A percentile compares a stretch with the other conserved stretches of the same genome.
These are phyloP conservation scores for Sphaerophoria rueppellii DNA, from an alignment of 2,888 invertebrate genomes.

Conservation along the genomic window DNA sequence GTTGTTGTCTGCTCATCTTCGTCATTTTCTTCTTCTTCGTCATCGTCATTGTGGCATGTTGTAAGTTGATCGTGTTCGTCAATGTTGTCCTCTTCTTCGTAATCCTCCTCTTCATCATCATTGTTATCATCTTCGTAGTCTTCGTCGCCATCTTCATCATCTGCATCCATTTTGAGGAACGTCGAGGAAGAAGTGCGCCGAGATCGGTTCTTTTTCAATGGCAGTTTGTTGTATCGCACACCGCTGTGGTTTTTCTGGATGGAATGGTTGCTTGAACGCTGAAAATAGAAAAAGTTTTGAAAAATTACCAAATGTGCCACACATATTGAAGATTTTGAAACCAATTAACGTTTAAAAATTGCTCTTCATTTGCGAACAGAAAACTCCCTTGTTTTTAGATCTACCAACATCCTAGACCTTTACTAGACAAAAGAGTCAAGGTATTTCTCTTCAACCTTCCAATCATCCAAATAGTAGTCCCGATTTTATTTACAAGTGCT, in stretches of 20 bases:
- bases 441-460: too few species aligned
- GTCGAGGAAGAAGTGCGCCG: constrained; percentile 73
- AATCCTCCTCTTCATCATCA: constrained; percentile 76
- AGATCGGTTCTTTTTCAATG: constrained; percentile 74
- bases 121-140: constrained; percentile 74
- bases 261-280: constrained; percentile 79
- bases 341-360: not conserved
- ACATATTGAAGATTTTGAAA: not conserved
- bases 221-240: constrained; percentile 80
- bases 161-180: constrained; percentile 75
- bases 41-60: constrained; percentile 25
- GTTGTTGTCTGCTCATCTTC: constrained; percentile 12
- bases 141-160: constrained; percentile 75
- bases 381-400: too few species aligned
- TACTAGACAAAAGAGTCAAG: too few species aligned
- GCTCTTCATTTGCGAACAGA: too few species aligned
- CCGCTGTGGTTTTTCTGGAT: constrained; percentile 76
- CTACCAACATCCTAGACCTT: too few species aligned
- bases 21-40: constrained; percentile 17
- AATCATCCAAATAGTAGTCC: too few species aligned
- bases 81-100: constrained; percentile 57
- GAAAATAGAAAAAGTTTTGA: constrained; percentile 38
- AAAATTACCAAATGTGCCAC: not conserved
- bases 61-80: constrained; percentile 40
- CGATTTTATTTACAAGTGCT: too few species aligned